These are phyloP conservation scores for Mellivora capensis DNA, from an alignment of 2,113 vertebrate genomes.

Conservation along the genomic window DNA sequence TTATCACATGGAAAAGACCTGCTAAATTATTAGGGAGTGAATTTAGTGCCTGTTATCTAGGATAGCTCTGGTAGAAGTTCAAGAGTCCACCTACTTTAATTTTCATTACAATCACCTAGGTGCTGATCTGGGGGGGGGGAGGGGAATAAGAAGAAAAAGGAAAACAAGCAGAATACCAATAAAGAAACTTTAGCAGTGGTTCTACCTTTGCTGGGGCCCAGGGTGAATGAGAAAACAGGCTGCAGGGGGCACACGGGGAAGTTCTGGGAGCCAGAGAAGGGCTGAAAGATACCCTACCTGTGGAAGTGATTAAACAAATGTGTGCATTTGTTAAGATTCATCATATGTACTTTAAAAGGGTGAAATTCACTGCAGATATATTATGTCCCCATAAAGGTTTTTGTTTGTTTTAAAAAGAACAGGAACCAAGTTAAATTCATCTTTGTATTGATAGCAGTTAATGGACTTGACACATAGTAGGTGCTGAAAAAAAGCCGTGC, in stretches of 20 bases:
- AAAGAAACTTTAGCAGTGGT: background rate
- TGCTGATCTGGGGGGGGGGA: background rate
- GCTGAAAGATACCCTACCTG: background rate
- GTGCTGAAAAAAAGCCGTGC: background rate
- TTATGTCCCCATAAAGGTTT: background rate
- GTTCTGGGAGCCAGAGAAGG: background rate
- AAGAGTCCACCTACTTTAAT: background rate
- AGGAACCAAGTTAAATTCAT: background rate
- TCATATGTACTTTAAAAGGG: background rate
- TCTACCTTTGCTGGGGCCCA: background rate
- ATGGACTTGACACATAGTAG: background rate
- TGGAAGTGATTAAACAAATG: background rate
- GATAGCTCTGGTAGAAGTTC: background rate
- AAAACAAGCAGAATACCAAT: background rate
- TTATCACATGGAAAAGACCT: background rate
- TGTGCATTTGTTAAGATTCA: background rate
- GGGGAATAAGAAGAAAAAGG: background rate
- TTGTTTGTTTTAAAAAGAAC: background rate
- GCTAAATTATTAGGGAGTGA: background rate
- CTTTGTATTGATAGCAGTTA: background rate
- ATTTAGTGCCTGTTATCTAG: background rate
- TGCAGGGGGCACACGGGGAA: background rate
- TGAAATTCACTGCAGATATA: background rate
- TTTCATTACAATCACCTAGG: background rate
- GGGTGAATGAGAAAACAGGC: background rate